Evolutionary conservation across 2,113 vertebrate genomes (phyloP), one percentile per base, ranked within the genome.

Genomic region (Meles meles): DNA sequence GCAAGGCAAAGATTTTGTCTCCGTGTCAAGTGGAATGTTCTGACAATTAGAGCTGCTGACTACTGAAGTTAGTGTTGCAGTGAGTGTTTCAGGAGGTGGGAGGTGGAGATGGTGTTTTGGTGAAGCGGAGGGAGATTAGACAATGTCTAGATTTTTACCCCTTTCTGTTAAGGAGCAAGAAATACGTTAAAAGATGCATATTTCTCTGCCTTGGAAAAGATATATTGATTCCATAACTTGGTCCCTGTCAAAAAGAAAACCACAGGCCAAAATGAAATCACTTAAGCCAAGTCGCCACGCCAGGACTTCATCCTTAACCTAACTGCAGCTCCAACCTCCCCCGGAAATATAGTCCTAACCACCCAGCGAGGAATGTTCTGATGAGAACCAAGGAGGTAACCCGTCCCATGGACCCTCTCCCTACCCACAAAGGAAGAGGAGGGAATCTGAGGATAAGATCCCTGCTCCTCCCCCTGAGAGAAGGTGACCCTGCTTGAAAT

Each of bases 181-280:
- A 59, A 39, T 49, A 49, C 55, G 8, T 2, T 47, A 9, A 47
- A 34, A 15, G 27, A 11, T 7, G 3, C 0, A 0, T 1, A 3
- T 14, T 49, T n/a, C 63, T 69, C 76, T 47, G 57, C 86, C 63
- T 80, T 37, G 20, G 52, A 34, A 34, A 0, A 79, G 37, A 63
- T 4, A 39, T 2, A 49, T 2, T 9, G 93, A 59, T 55, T 57
- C 94, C 39, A 29, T 15, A 39, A 65, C 49, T 14, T n/a, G 11
- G 42, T 71, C 11, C 20, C 74, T 17, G 7, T 76, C 25, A 9
- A 47, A 76, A 47, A 76, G 72, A 76, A 76, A 47, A 76, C 13
- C 13, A 31, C 7, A 0, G 4, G 7, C 42, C 42, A 29, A 17
- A 76, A 29, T 18, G 42, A 13, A 47, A 27, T 44, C 13, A 76